A percentile compares a stretch with the other conserved stretches of the same genome.
Conservation (phyloP, 2,888 invertebrate species). For the Willowsia nigromaculata region DNA sequence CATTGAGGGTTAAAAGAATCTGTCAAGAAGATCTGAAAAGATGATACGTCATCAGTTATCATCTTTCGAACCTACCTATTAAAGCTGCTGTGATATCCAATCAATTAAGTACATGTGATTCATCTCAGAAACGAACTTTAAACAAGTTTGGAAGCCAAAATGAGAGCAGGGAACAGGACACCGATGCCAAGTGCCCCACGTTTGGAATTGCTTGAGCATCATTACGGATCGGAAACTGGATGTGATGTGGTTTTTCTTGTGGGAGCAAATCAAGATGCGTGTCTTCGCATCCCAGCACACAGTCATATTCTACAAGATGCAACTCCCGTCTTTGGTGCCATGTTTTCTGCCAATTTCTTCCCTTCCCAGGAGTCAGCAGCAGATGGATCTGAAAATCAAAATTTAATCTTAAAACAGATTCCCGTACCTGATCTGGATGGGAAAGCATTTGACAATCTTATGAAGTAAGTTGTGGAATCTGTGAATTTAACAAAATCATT, state of each 20-base stretch:
- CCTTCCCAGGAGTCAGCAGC: constrained; percentile 80
- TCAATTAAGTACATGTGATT: background rate
- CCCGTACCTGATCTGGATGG: constrained; percentile 84
- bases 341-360: constrained; percentile 82
- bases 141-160: background rate
- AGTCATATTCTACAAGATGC: constrained; percentile 84
- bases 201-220: constrained; percentile 59
- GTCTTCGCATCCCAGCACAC: constrained; percentile 87
- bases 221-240: constrained; percentile 81
- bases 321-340: constrained; percentile 85
- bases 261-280: constrained; percentile 83
- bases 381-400: background rate
- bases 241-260: constrained; percentile 85
- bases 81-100: background rate
- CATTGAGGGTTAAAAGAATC: too few species aligned
- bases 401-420: constrained; percentile 80
- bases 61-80: too few species aligned
- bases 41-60: too few species aligned
- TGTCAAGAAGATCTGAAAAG: too few species aligned
- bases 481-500: too few species aligned
- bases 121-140: background rate
- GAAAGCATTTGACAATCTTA: constrained; percentile 85
- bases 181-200: constrained; percentile 59
- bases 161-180: background rate
- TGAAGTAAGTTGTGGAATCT: constrained; percentile 82